Conservation (phyloP, 2,113 vertebrate genomes). For the Mugil cephalus region DNA sequence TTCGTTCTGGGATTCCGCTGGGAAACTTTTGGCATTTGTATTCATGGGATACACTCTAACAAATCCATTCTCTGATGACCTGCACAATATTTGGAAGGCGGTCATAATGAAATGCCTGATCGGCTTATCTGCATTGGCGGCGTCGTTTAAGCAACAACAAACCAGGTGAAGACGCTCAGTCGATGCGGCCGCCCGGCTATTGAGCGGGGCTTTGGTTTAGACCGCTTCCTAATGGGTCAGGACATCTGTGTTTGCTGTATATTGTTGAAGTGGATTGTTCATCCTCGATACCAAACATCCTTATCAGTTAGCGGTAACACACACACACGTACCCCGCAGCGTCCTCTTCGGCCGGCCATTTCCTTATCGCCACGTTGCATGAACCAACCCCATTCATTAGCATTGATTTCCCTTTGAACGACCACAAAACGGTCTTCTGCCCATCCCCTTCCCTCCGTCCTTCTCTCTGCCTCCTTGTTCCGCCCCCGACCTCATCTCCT, state of each 20-base stretch:
- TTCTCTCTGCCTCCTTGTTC: conserved; percentile 37
- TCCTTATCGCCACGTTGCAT: conserved; percentile 71
- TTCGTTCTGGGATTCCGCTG: too few relatives aligned
- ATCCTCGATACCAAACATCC: conserved; percentile 49
- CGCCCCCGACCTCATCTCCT: conserved; percentile 30
- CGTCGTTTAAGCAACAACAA: conserved; percentile 28
- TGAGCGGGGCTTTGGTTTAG: conserved; percentile 60
- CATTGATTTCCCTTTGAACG: conserved; percentile 75
- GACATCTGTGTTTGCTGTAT: conserved; percentile 58
- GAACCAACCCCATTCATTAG: conserved; percentile 73
- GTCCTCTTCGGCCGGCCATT: conserved; percentile 32
- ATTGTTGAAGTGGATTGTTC: conserved; percentile 37
- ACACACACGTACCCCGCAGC: conserved; percentile 23
- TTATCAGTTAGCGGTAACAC: conserved; percentile 46
- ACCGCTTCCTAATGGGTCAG: conserved; percentile 51
- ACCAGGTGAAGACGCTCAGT: conserved; percentile 34
- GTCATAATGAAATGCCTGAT: too few relatives aligned
- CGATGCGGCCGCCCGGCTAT: conserved; percentile 53
- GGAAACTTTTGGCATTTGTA: too few relatives aligned
- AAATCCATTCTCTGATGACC: too few relatives aligned
- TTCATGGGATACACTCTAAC: too few relatives aligned
- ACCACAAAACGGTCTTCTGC: conserved; percentile 39
- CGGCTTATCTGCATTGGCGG: conserved; percentile 3
- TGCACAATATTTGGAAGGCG: too few relatives aligned
- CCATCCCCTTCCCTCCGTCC: conserved; percentile 19